These are phyloP conservation scores for Hirtodrosophila confusa DNA, from an alignment of 2,888 invertebrate species.

Conservation along the genomic window DNA sequence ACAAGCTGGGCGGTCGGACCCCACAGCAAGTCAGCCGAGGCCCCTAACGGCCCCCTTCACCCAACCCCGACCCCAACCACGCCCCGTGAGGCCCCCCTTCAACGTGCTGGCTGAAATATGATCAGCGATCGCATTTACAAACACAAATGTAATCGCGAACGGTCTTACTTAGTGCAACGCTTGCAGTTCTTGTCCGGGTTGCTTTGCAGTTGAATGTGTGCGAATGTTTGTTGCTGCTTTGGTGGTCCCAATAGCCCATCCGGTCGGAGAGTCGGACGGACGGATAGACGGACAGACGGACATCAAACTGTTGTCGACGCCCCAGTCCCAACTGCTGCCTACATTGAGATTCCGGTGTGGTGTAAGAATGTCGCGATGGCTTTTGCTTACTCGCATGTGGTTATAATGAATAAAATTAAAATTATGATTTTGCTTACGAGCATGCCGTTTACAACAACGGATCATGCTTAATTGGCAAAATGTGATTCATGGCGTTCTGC, in stretches of 20 bases:
- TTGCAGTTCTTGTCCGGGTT: constrained; percentile 54
- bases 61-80: neutral
- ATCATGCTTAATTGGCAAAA: constrained; percentile 79
- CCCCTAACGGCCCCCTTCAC: neutral
- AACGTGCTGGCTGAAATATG: constrained; percentile 63
- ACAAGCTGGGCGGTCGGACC: constrained; percentile 67
- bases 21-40: constrained; percentile 41
- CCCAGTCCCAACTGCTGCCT: constrained; percentile 77
- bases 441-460: constrained; percentile 58
- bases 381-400: constrained; percentile 45
- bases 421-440: constrained; percentile 66
- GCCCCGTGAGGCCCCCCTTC: neutral
- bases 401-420: constrained; percentile 53
- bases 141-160: constrained; percentile 62
- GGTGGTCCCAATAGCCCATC: constrained; percentile 79
- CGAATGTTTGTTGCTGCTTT: constrained; percentile 59
- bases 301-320: constrained; percentile 70
- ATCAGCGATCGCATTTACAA: constrained; percentile 76
- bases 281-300: constrained; percentile 10
- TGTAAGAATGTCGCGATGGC: constrained; percentile 72
- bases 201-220: constrained; percentile 46
- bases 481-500: constrained; percentile 77
- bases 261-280: constrained; percentile 46
- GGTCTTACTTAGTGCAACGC: constrained; percentile 51
- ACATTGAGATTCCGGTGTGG: constrained; percentile 78